Evolutionary conservation across 2,888 invertebrate species (phyloP).

Genomic region (Drosophila vallismaia): DNA sequence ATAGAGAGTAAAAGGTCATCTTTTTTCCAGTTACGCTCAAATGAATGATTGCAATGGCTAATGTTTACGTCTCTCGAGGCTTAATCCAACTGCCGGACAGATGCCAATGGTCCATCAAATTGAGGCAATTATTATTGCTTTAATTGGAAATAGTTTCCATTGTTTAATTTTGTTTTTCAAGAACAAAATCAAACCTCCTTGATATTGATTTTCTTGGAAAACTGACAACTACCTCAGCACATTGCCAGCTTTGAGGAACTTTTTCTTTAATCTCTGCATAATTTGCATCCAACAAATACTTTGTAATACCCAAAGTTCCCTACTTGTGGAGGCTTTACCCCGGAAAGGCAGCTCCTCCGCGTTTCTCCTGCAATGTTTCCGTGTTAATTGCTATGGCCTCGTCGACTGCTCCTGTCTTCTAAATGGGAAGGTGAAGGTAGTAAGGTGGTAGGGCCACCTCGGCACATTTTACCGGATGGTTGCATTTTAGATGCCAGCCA

Average conservation of each 20-base stretch:
- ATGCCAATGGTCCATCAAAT: constrained; percentile 31
- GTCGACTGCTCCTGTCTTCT: constrained; percentile 9
- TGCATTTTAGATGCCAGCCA: constrained; percentile 50
- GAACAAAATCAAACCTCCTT: no score
- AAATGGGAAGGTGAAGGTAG: background rate
- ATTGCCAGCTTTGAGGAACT: background rate
- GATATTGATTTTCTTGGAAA: no score
- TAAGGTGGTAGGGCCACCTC: constrained; percentile 2
- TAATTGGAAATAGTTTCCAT: background rate
- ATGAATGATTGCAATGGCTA: constrained; percentile 27
- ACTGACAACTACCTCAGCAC: background rate
- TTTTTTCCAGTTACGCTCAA: background rate
- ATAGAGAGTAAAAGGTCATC: constrained; percentile 3
- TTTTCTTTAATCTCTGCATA: constrained; percentile 27
- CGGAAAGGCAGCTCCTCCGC: background rate
- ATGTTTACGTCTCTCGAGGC: constrained; percentile 10
- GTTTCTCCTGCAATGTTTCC: constrained; percentile 1
- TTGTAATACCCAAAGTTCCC: constrained; percentile 24
- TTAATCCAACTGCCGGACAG: constrained; percentile 32
- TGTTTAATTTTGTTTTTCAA: background rate
- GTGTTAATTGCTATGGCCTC: constrained; percentile 59
- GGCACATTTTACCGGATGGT: constrained; percentile 43
- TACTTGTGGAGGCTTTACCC: constrained; percentile 8
- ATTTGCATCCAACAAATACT: constrained; percentile 26
- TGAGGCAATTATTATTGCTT: background rate